A percentile compares a stretch with the other conserved stretches of the same genome.
Conservation (phyloP, 2,888 invertebrate genomes). For the Lepas anatifera region DNA sequence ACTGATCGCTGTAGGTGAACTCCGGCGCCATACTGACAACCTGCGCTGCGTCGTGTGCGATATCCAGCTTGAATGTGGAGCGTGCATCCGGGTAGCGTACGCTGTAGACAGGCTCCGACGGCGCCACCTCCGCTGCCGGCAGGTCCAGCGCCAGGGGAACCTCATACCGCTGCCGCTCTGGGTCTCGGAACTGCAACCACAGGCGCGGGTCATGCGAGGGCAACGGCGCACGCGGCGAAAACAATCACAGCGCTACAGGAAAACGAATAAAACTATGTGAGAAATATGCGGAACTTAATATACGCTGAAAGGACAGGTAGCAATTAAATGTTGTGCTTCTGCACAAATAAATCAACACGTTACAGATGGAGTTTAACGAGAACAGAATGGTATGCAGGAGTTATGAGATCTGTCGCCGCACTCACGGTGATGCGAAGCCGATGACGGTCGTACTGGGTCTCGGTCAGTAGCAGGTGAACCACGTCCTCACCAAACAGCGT, state of each 20-base stretch:
- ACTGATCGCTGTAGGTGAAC: slow-evolving; percentile 37
- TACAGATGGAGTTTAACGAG: too few species aligned
- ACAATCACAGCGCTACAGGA: too few species aligned
- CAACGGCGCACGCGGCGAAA: too few species aligned
- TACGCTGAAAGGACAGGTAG: too few species aligned
- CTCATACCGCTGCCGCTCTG: slow-evolving; percentile 20
- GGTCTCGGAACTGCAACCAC: slow-evolving; percentile 21
- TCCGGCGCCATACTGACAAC: slow-evolving; percentile 19
- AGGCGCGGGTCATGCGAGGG: too few species aligned
- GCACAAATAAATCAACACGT: too few species aligned
- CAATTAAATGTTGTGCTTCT: too few species aligned
- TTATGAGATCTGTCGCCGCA: neutral
- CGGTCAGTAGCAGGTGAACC: slow-evolving; percentile 18
- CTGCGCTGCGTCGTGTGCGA: neutral
- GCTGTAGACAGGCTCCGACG: neutral
- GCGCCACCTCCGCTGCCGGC: slow-evolving; percentile 30
- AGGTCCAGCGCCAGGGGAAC: slow-evolving; percentile 27
- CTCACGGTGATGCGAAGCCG: slow-evolving; percentile 22
- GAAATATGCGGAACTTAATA: too few species aligned
- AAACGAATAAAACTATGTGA: too few species aligned
- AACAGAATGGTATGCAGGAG: too few species aligned
- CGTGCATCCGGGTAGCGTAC: neutral
- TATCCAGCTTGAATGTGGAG: neutral
- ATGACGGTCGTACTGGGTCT: slow-evolving; percentile 21
- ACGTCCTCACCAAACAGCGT: slow-evolving; percentile 22